Evolutionary conservation across 2,797 vertebrate species (phyloP).

Genomic region (Oryzias dopingdopingensis): DNA sequence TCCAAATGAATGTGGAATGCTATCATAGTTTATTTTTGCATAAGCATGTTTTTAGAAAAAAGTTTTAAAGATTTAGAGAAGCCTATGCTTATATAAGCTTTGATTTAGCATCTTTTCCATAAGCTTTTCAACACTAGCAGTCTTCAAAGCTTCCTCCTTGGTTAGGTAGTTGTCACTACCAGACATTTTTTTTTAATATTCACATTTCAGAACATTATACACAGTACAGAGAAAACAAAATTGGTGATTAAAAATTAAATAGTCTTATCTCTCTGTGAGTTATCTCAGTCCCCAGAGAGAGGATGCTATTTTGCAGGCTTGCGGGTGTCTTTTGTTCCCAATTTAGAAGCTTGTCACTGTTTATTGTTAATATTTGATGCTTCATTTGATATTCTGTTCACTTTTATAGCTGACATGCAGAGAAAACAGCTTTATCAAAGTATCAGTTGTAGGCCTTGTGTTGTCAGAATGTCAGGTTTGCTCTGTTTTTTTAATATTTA

Average conservation of each 20-base stretch:
- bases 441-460: conserved; percentile 65
- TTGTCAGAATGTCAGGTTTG: conserved; percentile 68
- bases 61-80: no score
- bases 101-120: conserved; percentile 65
- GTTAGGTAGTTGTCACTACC: conserved; percentile 56
- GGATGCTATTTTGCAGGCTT: conserved; percentile 80
- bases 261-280: conserved; percentile 80
- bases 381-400: conserved; percentile 78
- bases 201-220: conserved; percentile 76
- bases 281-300: conserved; percentile 78
- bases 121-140: conserved; percentile 58
- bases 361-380: conserved; percentile 82
- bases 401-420: conserved; percentile 66
- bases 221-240: conserved; percentile 81
- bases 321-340: conserved; percentile 80
- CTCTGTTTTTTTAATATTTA: conserved; percentile 61
- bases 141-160: conserved; percentile 47
- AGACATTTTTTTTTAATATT: conserved; percentile 64
- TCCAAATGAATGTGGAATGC: no score
- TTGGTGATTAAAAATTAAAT: conserved; percentile 85
- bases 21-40: no score
- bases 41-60: no score
- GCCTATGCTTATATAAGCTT: background rate
- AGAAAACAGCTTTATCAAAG: conserved; percentile 77
- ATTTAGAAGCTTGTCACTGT: conserved; percentile 83